These are phyloP conservation scores for Pemphigus obesinymphae DNA, from an alignment of 1,140 invertebrate genomes.

Conservation along the genomic window DNA sequence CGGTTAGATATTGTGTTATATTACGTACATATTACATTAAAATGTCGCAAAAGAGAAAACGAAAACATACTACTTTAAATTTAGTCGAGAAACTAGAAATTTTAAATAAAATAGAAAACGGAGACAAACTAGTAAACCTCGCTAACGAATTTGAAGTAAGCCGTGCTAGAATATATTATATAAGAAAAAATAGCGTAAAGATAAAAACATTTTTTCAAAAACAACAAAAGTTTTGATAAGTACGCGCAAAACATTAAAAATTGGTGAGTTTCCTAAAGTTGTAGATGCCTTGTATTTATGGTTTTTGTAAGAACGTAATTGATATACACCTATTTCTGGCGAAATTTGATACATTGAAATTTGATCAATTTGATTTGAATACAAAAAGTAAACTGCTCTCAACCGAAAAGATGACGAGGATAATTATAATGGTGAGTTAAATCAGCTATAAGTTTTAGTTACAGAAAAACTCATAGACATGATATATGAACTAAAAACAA, in stretches of 20 bases:
- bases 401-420: background rate
- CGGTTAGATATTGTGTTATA: background rate
- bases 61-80: background rate
- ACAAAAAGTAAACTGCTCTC: background rate
- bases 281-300: background rate
- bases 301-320: background rate
- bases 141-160: background rate
- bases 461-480: background rate
- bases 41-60: background rate
- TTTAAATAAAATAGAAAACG: background rate
- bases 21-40: background rate
- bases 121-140: background rate
- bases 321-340: background rate
- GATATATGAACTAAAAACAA: background rate
- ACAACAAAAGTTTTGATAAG: background rate
- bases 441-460: background rate
- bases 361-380: no score
- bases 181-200: background rate
- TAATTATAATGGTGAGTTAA: no score
- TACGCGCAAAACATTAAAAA: background rate
- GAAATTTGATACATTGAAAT: constrained; percentile 13
- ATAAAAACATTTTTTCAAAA: background rate
- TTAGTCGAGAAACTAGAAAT: background rate
- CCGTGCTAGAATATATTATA: background rate
- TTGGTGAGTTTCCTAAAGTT: background rate